A percentile compares a stretch with the other conserved stretches of the same genome.
phyloP scores from a whole-genome alignment of 2,113 vertebrate genomes.

The Misgurnus mizolepis region DNA sequence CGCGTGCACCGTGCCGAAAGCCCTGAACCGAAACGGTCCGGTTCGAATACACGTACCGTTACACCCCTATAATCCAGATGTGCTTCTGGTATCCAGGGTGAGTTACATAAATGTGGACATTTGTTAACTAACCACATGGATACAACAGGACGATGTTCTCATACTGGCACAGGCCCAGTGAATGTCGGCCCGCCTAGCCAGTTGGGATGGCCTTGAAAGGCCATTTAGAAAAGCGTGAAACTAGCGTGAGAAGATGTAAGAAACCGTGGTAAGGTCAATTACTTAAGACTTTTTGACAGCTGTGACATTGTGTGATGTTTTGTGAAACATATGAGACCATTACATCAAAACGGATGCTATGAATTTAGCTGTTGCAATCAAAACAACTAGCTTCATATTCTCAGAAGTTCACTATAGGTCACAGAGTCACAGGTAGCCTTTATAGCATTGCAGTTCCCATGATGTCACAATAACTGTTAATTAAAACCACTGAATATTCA shows the following conservation, averaged over 20 bases:
- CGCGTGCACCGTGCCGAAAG: too few relatives aligned
- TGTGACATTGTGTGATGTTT: too few relatives aligned
- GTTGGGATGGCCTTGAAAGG: conserved; percentile 14
- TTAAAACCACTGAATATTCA: background rate
- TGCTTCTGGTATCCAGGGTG: conserved; percentile 24
- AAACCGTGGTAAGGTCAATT: background rate
- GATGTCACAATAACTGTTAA: background rate
- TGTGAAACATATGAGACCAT: background rate
- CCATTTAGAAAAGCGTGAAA: conserved; percentile 15
- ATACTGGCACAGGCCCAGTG: conserved; percentile 10
- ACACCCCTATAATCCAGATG: too few relatives aligned
- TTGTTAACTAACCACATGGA: conserved; percentile 32
- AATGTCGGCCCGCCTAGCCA: conserved; percentile 11
- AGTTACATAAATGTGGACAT: conserved; percentile 24
- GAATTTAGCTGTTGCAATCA: background rate
- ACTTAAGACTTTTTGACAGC: too few relatives aligned
- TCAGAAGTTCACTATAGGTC: background rate
- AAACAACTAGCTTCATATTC: background rate
- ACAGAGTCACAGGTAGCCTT: background rate
- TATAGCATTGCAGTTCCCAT: background rate
- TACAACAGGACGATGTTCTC: conserved; percentile 24
- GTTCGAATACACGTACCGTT: too few relatives aligned
- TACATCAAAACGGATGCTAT: background rate
- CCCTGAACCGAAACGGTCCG: too few relatives aligned
- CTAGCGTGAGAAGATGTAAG: background rate